Base-by-base conservation (phyloP, 2,113 vertebrate genomes). In the Loxodonta africana region DNA sequence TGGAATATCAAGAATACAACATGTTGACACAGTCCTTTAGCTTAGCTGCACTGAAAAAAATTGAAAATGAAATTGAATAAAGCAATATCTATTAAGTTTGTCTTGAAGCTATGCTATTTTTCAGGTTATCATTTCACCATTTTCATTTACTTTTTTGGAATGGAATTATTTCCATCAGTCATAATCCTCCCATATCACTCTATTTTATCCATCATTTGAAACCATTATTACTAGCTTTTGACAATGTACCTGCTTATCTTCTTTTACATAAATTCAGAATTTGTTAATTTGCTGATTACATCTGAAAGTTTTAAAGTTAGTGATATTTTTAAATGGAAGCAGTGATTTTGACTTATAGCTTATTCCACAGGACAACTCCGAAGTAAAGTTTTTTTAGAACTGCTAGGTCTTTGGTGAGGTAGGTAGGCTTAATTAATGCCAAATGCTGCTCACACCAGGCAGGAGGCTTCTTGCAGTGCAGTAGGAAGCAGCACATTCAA, bases 341-440 rank as follows among this genome's bases (percentile, higher is more conserved):
- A 90, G 65, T 0, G 77, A 41, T 93, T 94, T 76, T 94, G 67
- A 95, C 57, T 95, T 25, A 23, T 63, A 90, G 12, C 5, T 76
- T 85, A 62, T 86, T 93, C 46, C 8, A 77, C 28, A 86, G 0
- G 46, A 85, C 26, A 94, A 51, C 8, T 93, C 8, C 74, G 74
- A 91, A 81, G 46, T 62, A 57, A 84, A n/a, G 41, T 37, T n/a
- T 88, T 90, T 51, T 90, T 78, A 67, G 33, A 86, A 76, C 9
- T 83, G n/a, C 65, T 91, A 41, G 37, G 48, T 76, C 37, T 96
- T 87, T 96, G 71, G 30, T 80, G 95, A 91, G 10, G 53, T 53
- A 69, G 80, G 62, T 89, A 89, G 62, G 41, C 21, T 95, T 97
- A 97, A 95, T 95, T 97, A 94, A 83, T 80, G 62, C 44, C 95